phyloP scores from a whole-genome alignment of 2,113 vertebrate species.

The Zonotrichia leucophrys region DNA sequence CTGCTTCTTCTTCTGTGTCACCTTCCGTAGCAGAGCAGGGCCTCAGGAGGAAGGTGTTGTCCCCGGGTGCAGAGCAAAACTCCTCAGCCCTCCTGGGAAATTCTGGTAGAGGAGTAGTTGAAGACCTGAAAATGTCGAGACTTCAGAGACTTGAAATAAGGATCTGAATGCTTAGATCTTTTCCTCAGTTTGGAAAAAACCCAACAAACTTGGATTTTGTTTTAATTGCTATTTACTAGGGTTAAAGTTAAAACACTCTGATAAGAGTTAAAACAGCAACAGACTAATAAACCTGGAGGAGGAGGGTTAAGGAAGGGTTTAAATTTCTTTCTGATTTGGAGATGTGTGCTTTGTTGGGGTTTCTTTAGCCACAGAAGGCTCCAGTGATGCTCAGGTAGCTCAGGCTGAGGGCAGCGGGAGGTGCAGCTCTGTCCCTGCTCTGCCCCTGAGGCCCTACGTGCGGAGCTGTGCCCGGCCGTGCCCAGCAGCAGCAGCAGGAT shows the following conservation, averaged over 20 bases:
- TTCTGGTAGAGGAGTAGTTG: not conserved
- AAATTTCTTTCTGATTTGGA: no score
- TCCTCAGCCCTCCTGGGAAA: not conserved
- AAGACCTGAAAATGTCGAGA: not conserved
- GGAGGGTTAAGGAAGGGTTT: not conserved
- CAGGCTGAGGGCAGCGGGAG: not conserved
- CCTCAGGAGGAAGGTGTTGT: not conserved
- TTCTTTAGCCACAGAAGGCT: no score
- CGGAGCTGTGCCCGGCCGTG: no score
- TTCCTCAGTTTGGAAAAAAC: no score
- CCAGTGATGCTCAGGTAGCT: no score
- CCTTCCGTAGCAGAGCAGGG: not conserved
- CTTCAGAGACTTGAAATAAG: not conserved
- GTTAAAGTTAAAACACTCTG: not conserved
- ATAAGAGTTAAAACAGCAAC: not conserved
- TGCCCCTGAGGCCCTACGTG: not conserved
- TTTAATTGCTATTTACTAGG: no score
- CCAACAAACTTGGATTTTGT: not conserved
- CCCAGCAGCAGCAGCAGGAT: no score
- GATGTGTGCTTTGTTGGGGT: no score
- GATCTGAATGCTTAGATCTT: no score
- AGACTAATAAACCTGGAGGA: no score
- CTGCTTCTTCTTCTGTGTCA: no score
- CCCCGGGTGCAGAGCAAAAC: not conserved
- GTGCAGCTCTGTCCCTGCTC: not conserved